Evolutionary conservation across 2,888 invertebrate species (phyloP).

Genomic region (Drosophila limbata): DNA sequence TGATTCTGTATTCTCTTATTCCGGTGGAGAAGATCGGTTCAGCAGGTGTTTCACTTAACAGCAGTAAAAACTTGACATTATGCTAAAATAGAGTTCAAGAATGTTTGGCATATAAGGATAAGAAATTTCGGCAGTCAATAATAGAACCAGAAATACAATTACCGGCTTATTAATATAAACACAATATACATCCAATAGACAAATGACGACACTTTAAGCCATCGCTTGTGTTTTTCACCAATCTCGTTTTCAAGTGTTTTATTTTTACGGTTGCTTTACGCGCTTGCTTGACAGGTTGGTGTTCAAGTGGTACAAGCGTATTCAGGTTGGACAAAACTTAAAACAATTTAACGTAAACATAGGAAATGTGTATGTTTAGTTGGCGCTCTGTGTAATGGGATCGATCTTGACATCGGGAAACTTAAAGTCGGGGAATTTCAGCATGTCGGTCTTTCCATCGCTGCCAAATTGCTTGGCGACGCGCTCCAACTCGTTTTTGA

Average conservation of each 20-base stretch:
- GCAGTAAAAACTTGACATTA: not conserved
- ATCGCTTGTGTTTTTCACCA: constrained; percentile 20
- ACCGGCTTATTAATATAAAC: not conserved
- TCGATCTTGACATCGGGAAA: constrained; percentile 91
- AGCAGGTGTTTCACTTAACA: not conserved
- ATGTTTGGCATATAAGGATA: not conserved
- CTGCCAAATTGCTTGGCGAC: constrained; percentile 92
- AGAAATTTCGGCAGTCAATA: not conserved
- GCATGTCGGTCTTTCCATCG: constrained; percentile 92
- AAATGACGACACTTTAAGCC: not conserved
- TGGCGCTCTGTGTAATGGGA: constrained; percentile 86
- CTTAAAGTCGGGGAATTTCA: constrained; percentile 94
- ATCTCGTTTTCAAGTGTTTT: constrained; percentile 52
- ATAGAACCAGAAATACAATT: not conserved
- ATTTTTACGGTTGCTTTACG: constrained; percentile 48
- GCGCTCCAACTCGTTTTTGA: constrained; percentile 92
- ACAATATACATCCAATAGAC: no score
- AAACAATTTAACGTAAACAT: constrained; percentile 63
- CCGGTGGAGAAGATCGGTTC: not conserved
- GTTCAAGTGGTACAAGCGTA: constrained; percentile 22
- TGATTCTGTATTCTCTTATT: not conserved
- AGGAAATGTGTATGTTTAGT: constrained; percentile 41
- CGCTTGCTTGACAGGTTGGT: constrained; percentile 14
- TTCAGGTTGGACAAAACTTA: constrained; percentile 50
- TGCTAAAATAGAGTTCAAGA: not conserved